Conservation (phyloP, 2,888 invertebrate genomes). For the Drosophila diplacantha region DNA sequence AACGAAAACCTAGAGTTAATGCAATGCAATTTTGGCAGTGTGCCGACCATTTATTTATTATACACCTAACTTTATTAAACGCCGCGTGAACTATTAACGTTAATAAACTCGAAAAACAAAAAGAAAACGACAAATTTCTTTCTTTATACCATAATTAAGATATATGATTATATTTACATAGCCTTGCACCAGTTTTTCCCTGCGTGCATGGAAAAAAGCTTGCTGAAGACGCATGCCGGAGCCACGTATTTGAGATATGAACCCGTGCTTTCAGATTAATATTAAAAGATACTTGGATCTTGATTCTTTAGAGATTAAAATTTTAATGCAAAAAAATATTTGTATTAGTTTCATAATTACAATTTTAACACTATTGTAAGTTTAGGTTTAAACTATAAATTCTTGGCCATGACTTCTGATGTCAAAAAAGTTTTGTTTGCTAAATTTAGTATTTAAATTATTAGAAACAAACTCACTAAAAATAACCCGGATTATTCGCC, state of each 20-base stretch:
- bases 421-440: background rate
- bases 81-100: constrained; percentile 45
- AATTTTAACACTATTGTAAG: too few relatives aligned
- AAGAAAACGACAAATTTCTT: background rate
- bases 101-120: constrained; percentile 47
- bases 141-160: background rate
- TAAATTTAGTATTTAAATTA: background rate
- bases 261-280: background rate
- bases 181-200: background rate
- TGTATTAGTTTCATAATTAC: too few relatives aligned
- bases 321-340: too few relatives aligned
- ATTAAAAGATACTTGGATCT: background rate
- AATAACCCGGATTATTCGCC: background rate
- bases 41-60: constrained; percentile 50
- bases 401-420: background rate
- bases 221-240: background rate
- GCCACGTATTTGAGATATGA: background rate
- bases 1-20: constrained; percentile 45
- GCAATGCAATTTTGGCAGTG: constrained; percentile 66
- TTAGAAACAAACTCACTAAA: background rate
- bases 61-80: constrained; percentile 52
- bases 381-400: background rate
- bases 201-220: background rate
- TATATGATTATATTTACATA: background rate
- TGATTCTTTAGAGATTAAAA: background rate